phyloP scores from a whole-genome alignment of 2,797 vertebrate genomes.

The Eulemur mongoz region DNA sequence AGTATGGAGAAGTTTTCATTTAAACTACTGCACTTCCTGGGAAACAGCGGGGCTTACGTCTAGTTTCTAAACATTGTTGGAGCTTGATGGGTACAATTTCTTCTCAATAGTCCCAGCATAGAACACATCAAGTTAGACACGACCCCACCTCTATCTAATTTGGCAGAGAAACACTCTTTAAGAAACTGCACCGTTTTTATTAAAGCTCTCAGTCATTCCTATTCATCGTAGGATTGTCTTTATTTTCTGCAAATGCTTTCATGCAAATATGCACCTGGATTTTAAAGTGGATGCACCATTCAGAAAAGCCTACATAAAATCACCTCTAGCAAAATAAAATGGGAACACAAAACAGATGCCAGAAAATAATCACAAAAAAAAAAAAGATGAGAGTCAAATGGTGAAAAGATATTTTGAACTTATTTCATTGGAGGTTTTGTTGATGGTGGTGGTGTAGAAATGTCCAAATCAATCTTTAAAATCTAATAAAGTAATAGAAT shows the following conservation, averaged over 20 bases:
- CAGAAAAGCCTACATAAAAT: slow-evolving; percentile 38
- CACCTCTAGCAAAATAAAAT: slow-evolving; percentile 31
- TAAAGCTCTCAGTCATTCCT: slow-evolving; percentile 1
- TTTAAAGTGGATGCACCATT: slow-evolving; percentile 36
- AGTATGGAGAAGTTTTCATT: slow-evolving; percentile 15
- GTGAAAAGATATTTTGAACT: not conserved
- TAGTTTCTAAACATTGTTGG: slow-evolving; percentile 23
- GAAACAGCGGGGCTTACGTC: slow-evolving; percentile 7
- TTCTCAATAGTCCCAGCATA: not conserved
- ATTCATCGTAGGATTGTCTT: not conserved
- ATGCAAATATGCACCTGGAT: slow-evolving; percentile 63
- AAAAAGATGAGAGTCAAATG: not conserved
- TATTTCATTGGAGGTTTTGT: slow-evolving; percentile 1
- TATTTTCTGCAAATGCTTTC: slow-evolving; percentile 48
- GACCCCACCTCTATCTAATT: not conserved
- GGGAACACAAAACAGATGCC: slow-evolving; percentile 31
- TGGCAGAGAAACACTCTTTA: not conserved
- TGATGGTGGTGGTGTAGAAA: not conserved
- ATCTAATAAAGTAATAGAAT: not conserved
- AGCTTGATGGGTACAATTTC: not conserved
- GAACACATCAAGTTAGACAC: not conserved
- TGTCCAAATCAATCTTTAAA: not conserved
- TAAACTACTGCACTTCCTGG: slow-evolving; percentile 47
- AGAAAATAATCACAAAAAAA: not conserved
- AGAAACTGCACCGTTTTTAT: slow-evolving; percentile 46